Evolutionary conservation across 2,797 vertebrate species (phyloP), one percentile per base, ranked within the genome.

Genomic region (Eidolon dupreanum): DNA sequence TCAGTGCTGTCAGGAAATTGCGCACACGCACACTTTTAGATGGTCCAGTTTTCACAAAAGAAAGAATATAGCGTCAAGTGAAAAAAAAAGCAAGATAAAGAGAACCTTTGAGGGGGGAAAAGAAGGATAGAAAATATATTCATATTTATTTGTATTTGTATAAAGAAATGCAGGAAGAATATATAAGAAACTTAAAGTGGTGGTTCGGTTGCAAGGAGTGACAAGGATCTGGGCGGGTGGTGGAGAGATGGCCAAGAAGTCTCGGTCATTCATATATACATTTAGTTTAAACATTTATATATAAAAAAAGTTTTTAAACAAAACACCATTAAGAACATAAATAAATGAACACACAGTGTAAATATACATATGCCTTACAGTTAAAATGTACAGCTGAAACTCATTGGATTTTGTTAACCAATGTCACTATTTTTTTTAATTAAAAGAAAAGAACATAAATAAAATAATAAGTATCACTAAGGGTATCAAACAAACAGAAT

Each of bases 91-190:
- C 43, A 53, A 74, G 20, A 93, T 8, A 79, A 17, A 36, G 20
- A 81, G 38, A 20, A 9, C 2, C 43, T 20, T 2, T 53, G 33
- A 0, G 15, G 5, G 49, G 36, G 8, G 31, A 24, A 28, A 38
- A 41, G 31, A 38, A 20, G 26, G 16, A 38, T 8, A 73, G 65
- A 59, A 61, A 83, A 87, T 82, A 59, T 9, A 95, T 8, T 66
- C 51, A 1, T 19, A 88, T 71, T 66, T 86, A 28, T 16, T 66
- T 88, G 19, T 36, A 84, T 84, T 26, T 84, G n/a, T 51, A 95
- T 33, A 73, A 96, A 93, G 65, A 86, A 85, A 82, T 22, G 1
- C 20, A 86, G 49, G n/a, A 93, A 89, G 22, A 93, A 46, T 33
- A 83, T 9, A 55, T 6, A 41, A 73, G 43, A 68, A 82, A 68